Percentiles rank a stretch among this genome's conserved stretches.
Conservation (phyloP, 2,113 vertebrate species). For the Pelecanoides urinatrix region DNA sequence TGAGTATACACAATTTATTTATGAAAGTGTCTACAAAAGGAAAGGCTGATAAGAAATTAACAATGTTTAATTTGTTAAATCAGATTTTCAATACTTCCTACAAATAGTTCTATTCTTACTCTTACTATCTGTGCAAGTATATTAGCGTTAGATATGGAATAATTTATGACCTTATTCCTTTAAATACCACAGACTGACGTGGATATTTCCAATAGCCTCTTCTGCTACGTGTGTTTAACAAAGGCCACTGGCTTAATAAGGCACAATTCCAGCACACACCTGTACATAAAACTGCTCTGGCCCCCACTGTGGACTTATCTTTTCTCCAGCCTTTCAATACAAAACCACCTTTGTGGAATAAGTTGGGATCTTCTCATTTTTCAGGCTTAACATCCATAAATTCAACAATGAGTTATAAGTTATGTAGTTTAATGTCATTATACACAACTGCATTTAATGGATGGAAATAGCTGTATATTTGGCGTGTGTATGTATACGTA, state of each 20-base stretch:
- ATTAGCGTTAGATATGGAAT: neutral
- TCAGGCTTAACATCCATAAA: neutral
- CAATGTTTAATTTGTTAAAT: neutral
- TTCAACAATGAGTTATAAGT: neutral
- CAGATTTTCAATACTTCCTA: neutral
- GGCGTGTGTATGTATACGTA: fast-evolving
- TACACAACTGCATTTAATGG: neutral
- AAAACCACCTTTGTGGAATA: neutral
- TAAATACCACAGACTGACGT: neutral
- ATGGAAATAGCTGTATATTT: neutral
- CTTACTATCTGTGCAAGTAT: neutral
- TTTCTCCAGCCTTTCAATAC: neutral
- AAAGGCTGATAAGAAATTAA: neutral
- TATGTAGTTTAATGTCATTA: neutral
- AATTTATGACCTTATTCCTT: neutral
- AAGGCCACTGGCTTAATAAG: neutral
- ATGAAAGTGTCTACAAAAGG: neutral
- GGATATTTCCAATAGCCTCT: neutral
- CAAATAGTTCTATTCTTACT: neutral
- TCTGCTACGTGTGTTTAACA: neutral
- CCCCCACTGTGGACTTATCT: neutral
- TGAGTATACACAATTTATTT: neutral
- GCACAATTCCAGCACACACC: neutral
- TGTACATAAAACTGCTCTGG: neutral
- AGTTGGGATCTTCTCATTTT: neutral